Conservation (phyloP, 1,140 invertebrate species). For the Grapholita molesta region DNA sequence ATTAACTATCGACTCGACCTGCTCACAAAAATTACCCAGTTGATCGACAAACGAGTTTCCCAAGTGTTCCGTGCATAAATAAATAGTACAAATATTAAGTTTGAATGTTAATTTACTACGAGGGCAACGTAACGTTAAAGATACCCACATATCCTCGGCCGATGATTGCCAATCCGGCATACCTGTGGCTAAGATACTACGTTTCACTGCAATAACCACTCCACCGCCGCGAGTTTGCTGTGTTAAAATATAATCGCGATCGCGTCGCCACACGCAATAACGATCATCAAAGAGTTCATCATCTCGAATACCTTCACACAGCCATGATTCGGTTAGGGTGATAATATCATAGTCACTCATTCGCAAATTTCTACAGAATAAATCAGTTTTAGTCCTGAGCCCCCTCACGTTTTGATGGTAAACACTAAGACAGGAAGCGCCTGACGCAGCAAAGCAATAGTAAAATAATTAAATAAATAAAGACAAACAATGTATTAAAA, state of each 20-base stretch:
- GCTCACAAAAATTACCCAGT: too few species aligned
- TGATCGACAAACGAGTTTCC: too few species aligned
- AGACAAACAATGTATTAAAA: not conserved
- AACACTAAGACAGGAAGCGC: not conserved
- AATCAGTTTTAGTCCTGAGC: not conserved
- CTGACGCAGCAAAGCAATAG: not conserved
- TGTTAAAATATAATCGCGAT: not conserved
- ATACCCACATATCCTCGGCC: conserved; percentile 12
- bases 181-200: not conserved
- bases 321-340: conserved; percentile 11
- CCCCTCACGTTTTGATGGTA: not conserved
- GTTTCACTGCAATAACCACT: conserved; percentile 8
- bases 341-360: not conserved
- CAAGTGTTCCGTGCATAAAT: too few species aligned
- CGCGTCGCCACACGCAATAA: conserved; percentile 2
- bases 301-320: not conserved
- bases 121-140: too few species aligned
- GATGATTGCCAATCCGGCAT: not conserved
- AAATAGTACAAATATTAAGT: too few species aligned
- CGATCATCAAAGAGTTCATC: conserved; percentile 12
- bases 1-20: too few species aligned
- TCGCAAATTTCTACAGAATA: not conserved
- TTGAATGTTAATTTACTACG: too few species aligned
- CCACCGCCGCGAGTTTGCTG: not conserved
- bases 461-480: not conserved